Base-by-base conservation (phyloP, 2,888 invertebrate species). In the Omphaloscelis lunosa region DNA sequence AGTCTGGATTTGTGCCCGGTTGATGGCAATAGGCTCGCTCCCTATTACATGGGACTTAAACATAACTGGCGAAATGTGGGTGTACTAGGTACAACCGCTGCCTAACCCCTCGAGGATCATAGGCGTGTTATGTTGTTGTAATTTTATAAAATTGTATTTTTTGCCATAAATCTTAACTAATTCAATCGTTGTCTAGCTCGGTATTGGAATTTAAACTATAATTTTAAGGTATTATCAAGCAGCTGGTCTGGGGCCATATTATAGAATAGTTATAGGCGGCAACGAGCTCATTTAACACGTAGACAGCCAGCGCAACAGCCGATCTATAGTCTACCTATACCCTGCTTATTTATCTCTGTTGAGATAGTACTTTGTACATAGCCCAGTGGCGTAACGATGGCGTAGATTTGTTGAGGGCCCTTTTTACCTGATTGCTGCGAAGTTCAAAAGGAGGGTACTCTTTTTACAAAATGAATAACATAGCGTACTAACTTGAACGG, bases 341-440 rank as follows among this genome's bases (percentile, higher is more conserved):
- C 39, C 20, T 17, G 2, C 39, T 77, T 69, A 58, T 17, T 27
- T 70, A 17, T 80, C 51, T 41, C 5, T 29, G 58, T n/a, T 59
- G 61, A n/a, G 61, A 80, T 84, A 80, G 85, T 51, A 56, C 74
- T 71, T 71, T 48, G 41, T 45, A 74, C n/a, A 62, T 67, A 53
- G 51, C 27, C 27, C 27, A 29, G 58, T 29, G 29, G 8, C 27
- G 58, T 29, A 59, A n/a, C n/a, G n/a, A n/a, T n/a, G n/a, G n/a
- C n/a, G n/a, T n/a, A n/a, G n/a, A n/a, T 48, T 48, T 6, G 48
- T 20, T 51, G 8, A 17, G 48, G 59, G 27, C 17, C 27, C 27
- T 20, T 29, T 58, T 59, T 59, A 29, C 1, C 59, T 29, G 20
- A 58, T 7, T 27, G 58, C 27, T 3, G 8, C 17, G 17, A 59